A percentile compares a stretch with the other conserved stretches of the same genome.
Conservation (phyloP, 2,797 vertebrate species). For the Huso huso region DNA sequence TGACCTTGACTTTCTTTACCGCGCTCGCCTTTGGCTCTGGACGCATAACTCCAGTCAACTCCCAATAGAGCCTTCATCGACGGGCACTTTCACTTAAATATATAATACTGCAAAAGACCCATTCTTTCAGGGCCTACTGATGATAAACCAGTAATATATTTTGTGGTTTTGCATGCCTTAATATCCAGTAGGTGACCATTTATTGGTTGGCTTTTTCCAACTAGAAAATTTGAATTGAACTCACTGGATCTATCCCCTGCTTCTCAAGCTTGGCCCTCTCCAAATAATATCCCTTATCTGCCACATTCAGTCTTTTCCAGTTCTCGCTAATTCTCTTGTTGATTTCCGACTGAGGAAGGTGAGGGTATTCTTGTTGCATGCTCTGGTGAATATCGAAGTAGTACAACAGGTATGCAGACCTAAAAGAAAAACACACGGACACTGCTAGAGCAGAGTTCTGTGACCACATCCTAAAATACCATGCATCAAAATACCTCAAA, state of each 20-base stretch:
- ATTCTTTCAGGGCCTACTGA: too few species aligned
- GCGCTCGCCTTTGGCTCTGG: too few species aligned
- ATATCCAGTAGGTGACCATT: neutral
- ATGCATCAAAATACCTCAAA: neutral
- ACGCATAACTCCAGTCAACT: too few species aligned
- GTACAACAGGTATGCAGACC: slow-evolving; percentile 92
- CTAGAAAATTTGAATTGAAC: slow-evolving; percentile 25
- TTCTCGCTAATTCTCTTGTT: slow-evolving; percentile 97
- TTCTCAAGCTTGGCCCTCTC: slow-evolving; percentile 89
- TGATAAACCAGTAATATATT: neutral
- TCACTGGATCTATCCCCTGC: slow-evolving; percentile 79
- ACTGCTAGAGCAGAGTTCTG: neutral
- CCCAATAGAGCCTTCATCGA: too few species aligned
- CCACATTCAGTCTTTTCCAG: slow-evolving; percentile 89
- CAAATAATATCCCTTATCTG: slow-evolving; percentile 89
- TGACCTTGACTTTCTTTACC: too few species aligned
- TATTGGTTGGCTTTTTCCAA: neutral
- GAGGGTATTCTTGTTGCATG: slow-evolving; percentile 83
- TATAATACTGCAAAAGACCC: too few species aligned
- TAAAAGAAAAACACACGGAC: slow-evolving; percentile 39
- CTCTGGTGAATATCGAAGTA: slow-evolving; percentile 94
- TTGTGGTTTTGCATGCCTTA: neutral
- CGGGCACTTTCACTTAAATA: too few species aligned
- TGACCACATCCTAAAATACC: neutral
- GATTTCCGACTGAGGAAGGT: slow-evolving; percentile 93